Conservation (phyloP, 2,113 vertebrate species). For the human (Homo sapiens) region GRCh38 chr3:175456501-175457000, state of each 20-base stretch:
- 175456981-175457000: neutral
- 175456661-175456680: neutral
- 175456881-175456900: neutral
- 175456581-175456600: neutral
- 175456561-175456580: neutral
- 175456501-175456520: neutral
- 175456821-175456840: neutral
- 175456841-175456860: neutral
- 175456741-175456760: neutral
- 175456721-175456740: neutral
- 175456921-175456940: neutral
- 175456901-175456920: neutral
- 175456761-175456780: neutral
- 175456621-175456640: neutral
- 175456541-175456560: neutral
- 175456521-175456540: neutral
- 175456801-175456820: neutral
- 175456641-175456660: neutral
- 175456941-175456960: neutral
- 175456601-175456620: neutral
- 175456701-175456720: neutral
- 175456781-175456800: neutral
- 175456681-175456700: neutral
- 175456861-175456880: neutral
- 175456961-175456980: neutral